A percentile compares a stretch with the other conserved stretches of the same genome.
These are phyloP conservation scores for Metallyticus violacea DNA, from an alignment of 2,888 invertebrate species.

Conservation along the genomic window DNA sequence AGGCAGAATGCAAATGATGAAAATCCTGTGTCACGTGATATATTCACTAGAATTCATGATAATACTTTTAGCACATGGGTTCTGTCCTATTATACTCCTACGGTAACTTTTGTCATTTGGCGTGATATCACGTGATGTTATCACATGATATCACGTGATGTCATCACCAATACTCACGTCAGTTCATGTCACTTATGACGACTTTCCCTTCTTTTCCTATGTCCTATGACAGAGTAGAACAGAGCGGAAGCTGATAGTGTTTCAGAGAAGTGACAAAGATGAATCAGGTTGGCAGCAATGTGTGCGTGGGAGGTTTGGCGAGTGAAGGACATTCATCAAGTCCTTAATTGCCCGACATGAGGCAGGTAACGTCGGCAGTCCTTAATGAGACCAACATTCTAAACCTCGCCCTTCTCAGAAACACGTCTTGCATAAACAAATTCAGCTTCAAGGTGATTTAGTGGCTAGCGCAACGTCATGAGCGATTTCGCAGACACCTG, in stretches of 20 bases:
- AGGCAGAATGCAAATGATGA: too few relatives aligned
- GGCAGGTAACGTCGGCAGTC: background rate
- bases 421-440: background rate
- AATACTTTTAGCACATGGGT: too few relatives aligned
- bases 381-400: background rate
- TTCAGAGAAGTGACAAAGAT: background rate
- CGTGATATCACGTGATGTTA: too few relatives aligned
- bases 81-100: too few relatives aligned
- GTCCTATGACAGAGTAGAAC: too few relatives aligned
- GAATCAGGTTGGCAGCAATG: background rate
- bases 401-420: background rate
- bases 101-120: too few relatives aligned
- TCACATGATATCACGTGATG: too few relatives aligned
- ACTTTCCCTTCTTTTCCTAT: too few relatives aligned
- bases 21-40: too few relatives aligned
- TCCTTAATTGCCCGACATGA: constrained; percentile 22
- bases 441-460: background rate
- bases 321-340: constrained; percentile 23
- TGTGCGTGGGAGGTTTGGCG: background rate
- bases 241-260: background rate
- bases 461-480: background rate
- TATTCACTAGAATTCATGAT: too few relatives aligned
- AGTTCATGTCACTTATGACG: too few relatives aligned
- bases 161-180: too few relatives aligned
- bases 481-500: background rate